These are phyloP conservation scores for Amazonetta brasiliensis DNA, from an alignment of 2,797 vertebrate genomes.

Conservation along the genomic window DNA sequence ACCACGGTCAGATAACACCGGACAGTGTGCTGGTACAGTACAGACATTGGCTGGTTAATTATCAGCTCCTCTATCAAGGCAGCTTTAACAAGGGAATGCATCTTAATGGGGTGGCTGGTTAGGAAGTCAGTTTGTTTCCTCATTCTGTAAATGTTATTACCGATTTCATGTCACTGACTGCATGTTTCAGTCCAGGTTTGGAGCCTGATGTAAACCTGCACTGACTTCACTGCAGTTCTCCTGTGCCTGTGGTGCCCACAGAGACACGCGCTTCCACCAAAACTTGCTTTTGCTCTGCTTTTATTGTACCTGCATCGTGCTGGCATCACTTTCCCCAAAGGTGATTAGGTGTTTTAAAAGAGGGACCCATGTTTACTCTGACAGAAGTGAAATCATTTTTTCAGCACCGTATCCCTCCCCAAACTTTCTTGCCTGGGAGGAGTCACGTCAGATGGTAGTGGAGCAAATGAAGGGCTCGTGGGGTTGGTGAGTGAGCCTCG, in stretches of 20 bases:
- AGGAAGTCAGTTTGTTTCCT: neutral
- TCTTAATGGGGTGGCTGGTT: neutral
- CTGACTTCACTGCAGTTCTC: neutral
- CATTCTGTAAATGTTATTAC: neutral
- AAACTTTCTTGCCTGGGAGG: neutral
- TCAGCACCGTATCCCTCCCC: neutral
- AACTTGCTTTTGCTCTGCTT: neutral
- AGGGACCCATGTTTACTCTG: neutral
- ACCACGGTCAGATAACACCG: constrained; percentile 10
- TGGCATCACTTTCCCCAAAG: neutral
- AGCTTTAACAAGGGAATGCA: neutral
- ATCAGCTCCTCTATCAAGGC: constrained; percentile 10
- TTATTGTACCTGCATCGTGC: neutral
- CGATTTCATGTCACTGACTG: neutral
- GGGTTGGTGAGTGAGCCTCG: neutral
- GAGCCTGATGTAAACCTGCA: neutral
- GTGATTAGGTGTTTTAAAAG: neutral
- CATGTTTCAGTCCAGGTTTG: neutral
- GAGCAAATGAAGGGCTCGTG: neutral
- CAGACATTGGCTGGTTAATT: neutral
- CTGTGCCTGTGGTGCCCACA: neutral
- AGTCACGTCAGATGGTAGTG: neutral
- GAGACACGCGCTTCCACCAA: neutral
- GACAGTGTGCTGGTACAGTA: neutral
- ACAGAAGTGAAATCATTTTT: neutral